Evolutionary conservation across 2,888 invertebrate genomes (phyloP).

Genomic region (Schizaphis graminum): DNA sequence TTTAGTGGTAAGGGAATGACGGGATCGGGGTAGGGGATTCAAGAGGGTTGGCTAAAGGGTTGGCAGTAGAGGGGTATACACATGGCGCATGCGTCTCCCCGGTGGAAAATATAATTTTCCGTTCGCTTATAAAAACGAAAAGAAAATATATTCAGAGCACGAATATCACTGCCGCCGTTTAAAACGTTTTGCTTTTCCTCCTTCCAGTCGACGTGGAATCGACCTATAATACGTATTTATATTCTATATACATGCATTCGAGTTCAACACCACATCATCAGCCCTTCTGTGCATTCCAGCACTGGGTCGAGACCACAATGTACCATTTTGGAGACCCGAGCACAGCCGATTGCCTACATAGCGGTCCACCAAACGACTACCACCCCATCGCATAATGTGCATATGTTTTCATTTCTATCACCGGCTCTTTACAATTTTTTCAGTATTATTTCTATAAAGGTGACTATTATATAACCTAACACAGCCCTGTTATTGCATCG

Average conservation of each 20-base stretch:
- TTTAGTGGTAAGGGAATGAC: not conserved
- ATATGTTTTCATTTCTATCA: not conserved
- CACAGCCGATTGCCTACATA: not conserved
- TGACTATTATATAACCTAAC: not conserved
- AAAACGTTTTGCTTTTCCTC: not conserved
- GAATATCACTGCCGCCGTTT: not conserved
- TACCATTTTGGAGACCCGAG: not conserved
- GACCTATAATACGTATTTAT: not conserved
- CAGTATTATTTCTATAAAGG: not conserved
- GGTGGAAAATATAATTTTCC: constrained; percentile 15
- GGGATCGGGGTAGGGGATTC: not conserved
- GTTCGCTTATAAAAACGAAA: not conserved
- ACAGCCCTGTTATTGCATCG: not conserved
- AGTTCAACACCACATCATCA: not conserved
- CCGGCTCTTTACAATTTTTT: not conserved
- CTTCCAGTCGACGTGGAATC: not conserved
- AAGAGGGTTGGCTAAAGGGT: not conserved
- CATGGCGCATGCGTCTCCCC: not conserved
- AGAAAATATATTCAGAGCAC: constrained; percentile 24
- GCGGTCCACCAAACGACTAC: not conserved
- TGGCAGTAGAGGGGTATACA: not conserved
- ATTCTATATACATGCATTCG: not conserved
- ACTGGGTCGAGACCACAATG: not conserved
- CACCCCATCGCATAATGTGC: not conserved
- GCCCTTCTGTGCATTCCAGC: not conserved